Evolutionary conservation across 2,797 vertebrate species (phyloP).

Genomic region (Pampus argenteus): DNA sequence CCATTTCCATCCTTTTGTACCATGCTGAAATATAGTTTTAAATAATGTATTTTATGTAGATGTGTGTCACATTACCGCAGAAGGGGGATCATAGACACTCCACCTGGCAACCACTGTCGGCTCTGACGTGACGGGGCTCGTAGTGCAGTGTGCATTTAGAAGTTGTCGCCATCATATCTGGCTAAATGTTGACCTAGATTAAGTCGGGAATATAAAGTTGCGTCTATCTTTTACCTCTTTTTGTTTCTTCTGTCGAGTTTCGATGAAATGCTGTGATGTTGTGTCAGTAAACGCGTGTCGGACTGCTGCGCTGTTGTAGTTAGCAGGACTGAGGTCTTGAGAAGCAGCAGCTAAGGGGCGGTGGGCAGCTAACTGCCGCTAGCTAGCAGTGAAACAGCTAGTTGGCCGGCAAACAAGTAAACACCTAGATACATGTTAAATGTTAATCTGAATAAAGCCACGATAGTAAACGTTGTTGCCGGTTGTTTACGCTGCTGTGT

Average conservation of each 20-base stretch:
- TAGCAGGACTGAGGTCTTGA: slow-evolving; percentile 66
- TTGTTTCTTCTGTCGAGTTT: background rate
- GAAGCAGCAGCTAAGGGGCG: slow-evolving; percentile 61
- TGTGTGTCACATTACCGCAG: background rate
- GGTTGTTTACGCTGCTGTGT: background rate
- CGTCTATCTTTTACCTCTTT: background rate
- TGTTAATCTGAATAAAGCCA: background rate
- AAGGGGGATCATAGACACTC: background rate
- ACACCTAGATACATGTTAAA: background rate
- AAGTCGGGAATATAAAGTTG: slow-evolving; percentile 40
- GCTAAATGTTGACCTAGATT: slow-evolving; percentile 56
- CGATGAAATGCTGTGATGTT: slow-evolving; percentile 27
- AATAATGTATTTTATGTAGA: too few relatives aligned
- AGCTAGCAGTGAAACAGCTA: too few relatives aligned
- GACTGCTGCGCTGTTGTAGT: slow-evolving; percentile 3
- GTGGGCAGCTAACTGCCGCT: slow-evolving; percentile 48
- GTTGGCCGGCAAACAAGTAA: background rate
- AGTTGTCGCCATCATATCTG: slow-evolving; percentile 73
- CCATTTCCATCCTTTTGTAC: too few relatives aligned
- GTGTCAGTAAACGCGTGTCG: slow-evolving; percentile 24
- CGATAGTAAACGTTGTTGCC: background rate
- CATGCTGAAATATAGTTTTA: too few relatives aligned
- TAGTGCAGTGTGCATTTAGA: slow-evolving; percentile 64
- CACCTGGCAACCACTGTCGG: slow-evolving; percentile 60
- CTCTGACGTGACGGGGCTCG: slow-evolving; percentile 34